Conservation (phyloP, 2,113 vertebrate species). For the Laterallus jamaicensis region DNA sequence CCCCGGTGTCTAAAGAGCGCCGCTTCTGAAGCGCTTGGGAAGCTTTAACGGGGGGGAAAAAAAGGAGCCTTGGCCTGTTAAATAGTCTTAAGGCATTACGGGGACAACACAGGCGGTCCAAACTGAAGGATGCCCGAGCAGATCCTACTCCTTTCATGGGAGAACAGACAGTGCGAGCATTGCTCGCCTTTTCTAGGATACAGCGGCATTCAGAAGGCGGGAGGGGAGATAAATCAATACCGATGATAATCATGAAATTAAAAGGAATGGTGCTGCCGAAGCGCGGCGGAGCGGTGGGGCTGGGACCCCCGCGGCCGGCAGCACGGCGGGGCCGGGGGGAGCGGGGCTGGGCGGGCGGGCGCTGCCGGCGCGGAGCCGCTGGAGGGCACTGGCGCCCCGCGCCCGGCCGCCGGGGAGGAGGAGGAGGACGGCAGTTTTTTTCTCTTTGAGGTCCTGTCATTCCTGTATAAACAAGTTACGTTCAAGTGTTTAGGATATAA, state of each 20-base stretch:
- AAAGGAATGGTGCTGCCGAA: accelerated
- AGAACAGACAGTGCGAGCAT: background rate
- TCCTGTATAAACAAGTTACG: conserved; percentile 86
- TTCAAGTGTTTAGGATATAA: conserved; percentile 87
- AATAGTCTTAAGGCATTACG: background rate
- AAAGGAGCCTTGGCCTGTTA: background rate
- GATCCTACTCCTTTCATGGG: background rate
- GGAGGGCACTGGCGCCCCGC: conserved; percentile 68
- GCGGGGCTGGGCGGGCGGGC: background rate
- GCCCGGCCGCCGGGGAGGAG: background rate
- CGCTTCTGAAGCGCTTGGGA: background rate
- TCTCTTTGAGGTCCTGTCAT: conserved; percentile 78
- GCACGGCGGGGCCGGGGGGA: background rate
- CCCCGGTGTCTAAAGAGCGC: background rate
- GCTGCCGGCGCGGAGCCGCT: background rate
- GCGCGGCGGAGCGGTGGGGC: accelerated
- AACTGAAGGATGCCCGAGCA: background rate
- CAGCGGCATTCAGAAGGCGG: background rate
- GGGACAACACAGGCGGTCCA: background rate
- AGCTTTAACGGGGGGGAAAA: background rate
- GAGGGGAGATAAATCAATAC: no score
- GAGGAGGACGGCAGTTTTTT: conserved; percentile 47
- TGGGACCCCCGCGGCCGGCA: background rate
- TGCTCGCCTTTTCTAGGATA: background rate
- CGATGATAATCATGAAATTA: no score